Evolutionary conservation across 2,888 invertebrate genomes (phyloP), one percentile per base, ranked within the genome.

Genomic region (Eudasyphora cyanicolor): DNA sequence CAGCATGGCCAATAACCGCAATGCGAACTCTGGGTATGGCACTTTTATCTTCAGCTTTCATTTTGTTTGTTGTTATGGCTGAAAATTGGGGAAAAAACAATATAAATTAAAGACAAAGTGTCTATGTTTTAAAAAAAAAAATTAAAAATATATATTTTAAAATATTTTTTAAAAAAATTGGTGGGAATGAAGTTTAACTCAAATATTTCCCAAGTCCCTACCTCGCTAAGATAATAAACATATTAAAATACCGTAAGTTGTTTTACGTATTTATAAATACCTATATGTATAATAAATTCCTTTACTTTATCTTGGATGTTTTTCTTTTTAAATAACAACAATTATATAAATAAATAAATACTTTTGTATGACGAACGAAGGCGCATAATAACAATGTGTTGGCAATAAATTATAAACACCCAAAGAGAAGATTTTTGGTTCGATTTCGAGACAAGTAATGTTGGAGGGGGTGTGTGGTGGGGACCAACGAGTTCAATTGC

Each of bases 1-100:
- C 94, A 81, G 95, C 94, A 92, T 95, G 95, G 88, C 96, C 96
- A 87, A 96, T 94, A 86, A 96, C 95, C 75, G 95, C 96, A 87
- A 96, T 94, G 87, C 96, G 94, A 82, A 96, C 95, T 88, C 95
- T 94, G 84, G 95, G 94, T 86, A 94, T 93, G 86, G 93, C 93
- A 86, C 93, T 92, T 89, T 93, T 94, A 89, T 95, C 95, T 86
- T 94, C 94, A 81, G 93, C 93, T 92, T 94, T 94, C 94, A 94
- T 94, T 84, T 76, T 82, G 85, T 86, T 78, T 84, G 82, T 69
- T n/a, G n/a, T n/a, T n/a, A n/a, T n/a, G 84, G 85, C 85, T 83
- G 70, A 4, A 86, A 86, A 76, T 8, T 79, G 24, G 67, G 1
- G 29, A 19, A 35, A 35, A 38, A 67, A 77, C 17, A 54, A 71